Conservation (phyloP, 2,113 vertebrate genomes). For the Myrmecophaga tridactyla region DNA sequence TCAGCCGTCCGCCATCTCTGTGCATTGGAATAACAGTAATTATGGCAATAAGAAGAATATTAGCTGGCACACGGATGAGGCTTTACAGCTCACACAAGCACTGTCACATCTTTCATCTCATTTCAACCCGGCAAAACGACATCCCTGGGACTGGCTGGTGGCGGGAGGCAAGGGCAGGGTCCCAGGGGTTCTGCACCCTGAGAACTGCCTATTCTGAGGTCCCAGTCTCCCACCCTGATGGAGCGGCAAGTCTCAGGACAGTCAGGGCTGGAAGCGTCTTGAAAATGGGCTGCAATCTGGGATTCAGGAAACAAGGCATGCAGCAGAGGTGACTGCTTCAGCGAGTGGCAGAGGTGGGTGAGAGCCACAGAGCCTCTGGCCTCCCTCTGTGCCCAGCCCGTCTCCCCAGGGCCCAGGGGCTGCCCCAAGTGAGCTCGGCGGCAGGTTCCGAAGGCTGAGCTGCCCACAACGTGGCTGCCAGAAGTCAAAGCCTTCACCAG, state of each 20-base stretch:
- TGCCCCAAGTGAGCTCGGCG: fast-evolving
- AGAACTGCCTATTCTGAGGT: fast-evolving
- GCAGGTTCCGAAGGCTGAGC: fast-evolving
- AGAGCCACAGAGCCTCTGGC: fast-evolving
- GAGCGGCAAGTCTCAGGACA: neutral
- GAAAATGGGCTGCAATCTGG: neutral
- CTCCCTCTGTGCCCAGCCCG: fast-evolving
- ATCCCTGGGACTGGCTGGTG: fast-evolving
- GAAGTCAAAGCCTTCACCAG: too few species aligned
- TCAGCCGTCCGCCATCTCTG: neutral
- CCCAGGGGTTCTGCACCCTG: fast-evolving
- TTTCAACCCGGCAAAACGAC: fast-evolving
- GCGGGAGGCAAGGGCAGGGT: fast-evolving
- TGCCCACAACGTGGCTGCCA: fast-evolving
- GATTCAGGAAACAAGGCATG: fast-evolving
- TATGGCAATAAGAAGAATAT: neutral
- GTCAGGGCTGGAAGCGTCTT: neutral
- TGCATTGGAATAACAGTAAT: neutral
- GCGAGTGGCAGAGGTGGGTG: neutral
- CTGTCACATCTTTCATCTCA: fast-evolving
- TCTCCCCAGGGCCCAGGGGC: fast-evolving
- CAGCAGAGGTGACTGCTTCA: neutral
- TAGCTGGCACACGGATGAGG: fast-evolving
- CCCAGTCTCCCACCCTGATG: neutral
- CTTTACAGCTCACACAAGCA: fast-evolving